Base-by-base conservation (phyloP, 2,797 vertebrate genomes). In the Poeciliopsis presidionis region DNA sequence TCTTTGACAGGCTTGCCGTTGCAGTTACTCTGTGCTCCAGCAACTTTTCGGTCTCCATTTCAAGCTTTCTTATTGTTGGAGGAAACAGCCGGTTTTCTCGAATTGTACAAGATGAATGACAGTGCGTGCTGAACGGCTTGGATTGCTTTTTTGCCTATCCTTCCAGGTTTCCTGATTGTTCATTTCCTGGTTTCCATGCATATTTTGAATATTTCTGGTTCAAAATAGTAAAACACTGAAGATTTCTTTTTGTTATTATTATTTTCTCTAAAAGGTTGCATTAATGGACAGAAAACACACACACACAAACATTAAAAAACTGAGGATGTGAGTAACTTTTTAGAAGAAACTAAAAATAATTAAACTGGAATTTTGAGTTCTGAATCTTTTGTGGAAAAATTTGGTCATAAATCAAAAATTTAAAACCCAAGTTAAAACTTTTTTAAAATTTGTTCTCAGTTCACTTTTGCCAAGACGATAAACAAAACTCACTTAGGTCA, bases 31-130 rank as follows among this genome's bases (percentile, higher is more conserved):
- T 51, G 46, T 36, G 9, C 65, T 81, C 78, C 13, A 61, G 4
- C 63, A n/a, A 80, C 84, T 82, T 41, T 81, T 86, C 74, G 3
- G 41, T 84, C 81, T 81, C 79, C 72, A 43, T 91, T 84, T 86
- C 70, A 55, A 72, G 78, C 39, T 12, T 75, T 45, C n/a, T 45
- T 33, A 28, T 41, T 1, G 59, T 63, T 45, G 4, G 36, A 43
- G 36, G 18, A 61, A 72, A 77, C 25, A 55, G 65, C 2, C 14
- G 11, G 13, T 49, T 49, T 65, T 16, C 77, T 73, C 1, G 1
- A 59, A 49, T 33, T n/a, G 67, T 22, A 22, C 30, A 25, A 72
- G 39, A 70, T 39, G 70, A 70, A 45, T 70, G 67, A 59, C 36
- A 8, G 49, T 7, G 47, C 7, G 46, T n/a, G 53, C 36, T 25